Percentiles rank a stretch among this genome's conserved stretches.
phyloP scores from a whole-genome alignment of 2,888 invertebrate species.

The Quadroppia sp. region DNA sequence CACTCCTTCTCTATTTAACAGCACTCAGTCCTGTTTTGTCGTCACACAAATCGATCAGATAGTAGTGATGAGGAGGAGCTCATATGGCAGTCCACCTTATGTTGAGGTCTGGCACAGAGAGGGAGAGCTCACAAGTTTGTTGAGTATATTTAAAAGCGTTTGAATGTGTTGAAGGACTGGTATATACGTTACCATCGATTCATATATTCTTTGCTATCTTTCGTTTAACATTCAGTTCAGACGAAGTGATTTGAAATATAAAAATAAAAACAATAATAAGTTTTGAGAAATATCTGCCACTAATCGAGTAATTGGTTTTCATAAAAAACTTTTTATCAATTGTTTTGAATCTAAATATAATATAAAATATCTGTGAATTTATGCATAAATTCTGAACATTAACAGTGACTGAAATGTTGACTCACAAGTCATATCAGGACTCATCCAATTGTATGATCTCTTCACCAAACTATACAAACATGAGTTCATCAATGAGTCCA shows the following conservation, averaged over 20 bases:
- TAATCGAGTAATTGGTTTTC: neutral
- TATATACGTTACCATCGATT: neutral
- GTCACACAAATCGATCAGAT: constrained; percentile 12
- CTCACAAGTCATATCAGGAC: constrained; percentile 43
- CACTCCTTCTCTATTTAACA: constrained; percentile 17
- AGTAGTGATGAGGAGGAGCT: constrained; percentile 6
- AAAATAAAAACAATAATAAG: neutral
- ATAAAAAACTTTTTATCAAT: neutral
- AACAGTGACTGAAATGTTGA: constrained; percentile 42
- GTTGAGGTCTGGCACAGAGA: neutral
- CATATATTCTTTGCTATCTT: neutral
- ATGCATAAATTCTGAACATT: constrained; percentile 27
- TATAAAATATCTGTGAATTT: constrained; percentile 10
- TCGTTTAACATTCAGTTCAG: neutral
- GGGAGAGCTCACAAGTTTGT: constrained; percentile 4
- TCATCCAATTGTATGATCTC: constrained; percentile 40
- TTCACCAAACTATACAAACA: constrained; percentile 36
- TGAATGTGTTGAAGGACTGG: neutral
- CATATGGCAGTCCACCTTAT: constrained; percentile 1
- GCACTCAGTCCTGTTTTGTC: neutral
- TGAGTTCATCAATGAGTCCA: constrained; percentile 38
- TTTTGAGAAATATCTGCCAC: neutral
- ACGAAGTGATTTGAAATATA: neutral
- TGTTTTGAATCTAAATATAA: neutral
- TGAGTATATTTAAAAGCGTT: constrained; percentile 13